Percentiles rank a stretch among this genome's conserved stretches.
Evolutionary conservation across 2,113 vertebrate species (phyloP).

Genomic region (Progne subis): DNA sequence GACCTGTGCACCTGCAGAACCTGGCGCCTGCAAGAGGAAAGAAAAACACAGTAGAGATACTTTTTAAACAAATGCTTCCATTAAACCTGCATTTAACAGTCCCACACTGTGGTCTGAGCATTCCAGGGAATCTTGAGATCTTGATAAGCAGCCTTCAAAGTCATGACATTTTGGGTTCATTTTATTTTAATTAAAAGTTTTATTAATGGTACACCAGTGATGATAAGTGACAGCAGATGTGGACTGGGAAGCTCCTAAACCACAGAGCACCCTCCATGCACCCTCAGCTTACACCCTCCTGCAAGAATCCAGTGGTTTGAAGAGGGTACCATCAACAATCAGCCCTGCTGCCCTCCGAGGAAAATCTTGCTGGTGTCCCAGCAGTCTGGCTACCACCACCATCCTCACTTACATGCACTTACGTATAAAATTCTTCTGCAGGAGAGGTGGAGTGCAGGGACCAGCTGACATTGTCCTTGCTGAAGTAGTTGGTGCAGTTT

Average conservation of each 20-base stretch:
- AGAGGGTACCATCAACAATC: background rate
- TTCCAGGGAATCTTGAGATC: background rate
- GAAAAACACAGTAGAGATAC: background rate
- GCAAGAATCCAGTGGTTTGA: background rate
- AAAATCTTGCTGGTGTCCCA: background rate
- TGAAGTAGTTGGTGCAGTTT: conserved; percentile 92
- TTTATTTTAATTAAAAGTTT: background rate
- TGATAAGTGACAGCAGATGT: background rate
- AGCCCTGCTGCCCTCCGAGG: background rate
- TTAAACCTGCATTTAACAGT: background rate
- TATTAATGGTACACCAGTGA: background rate
- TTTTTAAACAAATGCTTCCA: background rate
- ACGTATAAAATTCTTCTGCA: conserved; percentile 98
- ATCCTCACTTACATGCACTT: conserved; percentile 87
- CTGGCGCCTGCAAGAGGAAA: conserved; percentile 80
- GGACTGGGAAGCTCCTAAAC: background rate
- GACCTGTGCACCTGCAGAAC: conserved; percentile 92
- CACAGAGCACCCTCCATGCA: background rate
- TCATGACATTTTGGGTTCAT: rapidly evolving
- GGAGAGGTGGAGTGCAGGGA: conserved; percentile 86
- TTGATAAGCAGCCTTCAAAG: background rate
- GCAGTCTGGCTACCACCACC: background rate
- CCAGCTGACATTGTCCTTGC: conserved; percentile 87
- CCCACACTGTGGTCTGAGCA: background rate
- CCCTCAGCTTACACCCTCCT: background rate